Evolutionary conservation across 2,888 invertebrate species (phyloP).

Genomic region (Hedya salicella): DNA sequence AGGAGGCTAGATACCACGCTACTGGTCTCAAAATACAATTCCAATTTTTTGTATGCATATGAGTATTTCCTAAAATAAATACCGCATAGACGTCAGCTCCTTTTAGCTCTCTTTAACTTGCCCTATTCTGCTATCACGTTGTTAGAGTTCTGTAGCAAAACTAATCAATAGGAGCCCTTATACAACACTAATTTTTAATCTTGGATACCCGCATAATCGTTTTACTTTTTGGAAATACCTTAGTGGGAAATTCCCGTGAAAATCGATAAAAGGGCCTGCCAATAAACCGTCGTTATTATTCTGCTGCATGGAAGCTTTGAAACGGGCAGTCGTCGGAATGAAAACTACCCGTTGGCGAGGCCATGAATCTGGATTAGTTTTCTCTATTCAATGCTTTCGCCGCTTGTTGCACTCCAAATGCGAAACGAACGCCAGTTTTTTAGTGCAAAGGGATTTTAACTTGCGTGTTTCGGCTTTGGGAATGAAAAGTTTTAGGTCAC

Average conservation of each 20-base stretch:
- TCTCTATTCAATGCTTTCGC: slow-evolving; percentile 30
- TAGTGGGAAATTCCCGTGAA: slow-evolving; percentile 5
- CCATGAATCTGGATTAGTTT: slow-evolving; percentile 49
- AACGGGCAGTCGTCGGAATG: slow-evolving; percentile 53
- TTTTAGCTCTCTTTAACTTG: no score
- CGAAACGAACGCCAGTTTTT: slow-evolving; percentile 11
- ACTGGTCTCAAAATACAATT: no score
- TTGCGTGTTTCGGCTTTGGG: background rate
- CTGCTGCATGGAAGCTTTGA: slow-evolving; percentile 31
- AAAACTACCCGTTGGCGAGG: slow-evolving; percentile 52
- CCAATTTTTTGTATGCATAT: no score
- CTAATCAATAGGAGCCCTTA: no score
- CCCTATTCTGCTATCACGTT: no score
- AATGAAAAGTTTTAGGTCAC: background rate
- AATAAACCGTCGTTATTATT: slow-evolving; percentile 31
- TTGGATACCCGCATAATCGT: background rate
- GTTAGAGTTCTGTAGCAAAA: no score
- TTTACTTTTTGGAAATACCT: background rate
- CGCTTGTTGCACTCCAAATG: slow-evolving; percentile 19
- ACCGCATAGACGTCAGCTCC: no score
- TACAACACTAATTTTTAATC: no score
- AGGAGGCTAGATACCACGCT: no score
- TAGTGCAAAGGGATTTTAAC: slow-evolving; percentile 10
- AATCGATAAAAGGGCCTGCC: slow-evolving; percentile 13
- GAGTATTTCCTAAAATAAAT: no score